phyloP scores from a whole-genome alignment of 1,140 invertebrate species.

The Varroa destructor region DNA sequence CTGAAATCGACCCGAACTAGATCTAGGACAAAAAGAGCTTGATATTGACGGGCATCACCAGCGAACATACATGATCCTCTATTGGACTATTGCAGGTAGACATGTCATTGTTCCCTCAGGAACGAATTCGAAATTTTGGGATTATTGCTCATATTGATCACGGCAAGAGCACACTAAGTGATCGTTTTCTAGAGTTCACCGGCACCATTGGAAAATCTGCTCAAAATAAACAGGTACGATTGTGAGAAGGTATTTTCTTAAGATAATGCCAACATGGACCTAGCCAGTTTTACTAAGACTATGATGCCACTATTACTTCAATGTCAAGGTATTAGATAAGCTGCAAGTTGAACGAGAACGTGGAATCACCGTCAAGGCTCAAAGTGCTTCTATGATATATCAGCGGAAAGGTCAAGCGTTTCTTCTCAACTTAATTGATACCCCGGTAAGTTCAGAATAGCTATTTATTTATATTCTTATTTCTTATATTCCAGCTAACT shows the following conservation, averaged over 20 bases:
- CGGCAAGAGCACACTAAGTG: conserved; percentile 40
- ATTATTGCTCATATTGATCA: conserved; percentile 41
- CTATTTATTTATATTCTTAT: conserved; percentile 14
- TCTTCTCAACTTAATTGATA: conserved; percentile 93
- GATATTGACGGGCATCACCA: too few relatives aligned
- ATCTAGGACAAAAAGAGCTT: too few relatives aligned
- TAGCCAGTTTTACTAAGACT: too few relatives aligned
- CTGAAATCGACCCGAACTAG: too few relatives aligned
- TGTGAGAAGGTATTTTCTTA: neutral
- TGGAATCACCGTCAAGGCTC: conserved; percentile 96
- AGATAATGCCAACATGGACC: too few relatives aligned
- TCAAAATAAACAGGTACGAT: conserved; percentile 18
- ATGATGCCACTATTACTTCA: conserved; percentile 35
- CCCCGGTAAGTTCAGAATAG: conserved; percentile 49
- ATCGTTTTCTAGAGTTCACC: conserved; percentile 38
- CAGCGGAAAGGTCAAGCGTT: conserved; percentile 48
- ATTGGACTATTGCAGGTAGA: conserved; percentile 28
- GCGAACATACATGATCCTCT: too few relatives aligned
- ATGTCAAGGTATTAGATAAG: conserved; percentile 73
- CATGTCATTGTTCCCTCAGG: conserved; percentile 31
- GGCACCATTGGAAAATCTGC: conserved; percentile 31
- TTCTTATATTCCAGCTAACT: conserved; percentile 26
- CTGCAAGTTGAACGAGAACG: conserved; percentile 77
- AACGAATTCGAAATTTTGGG: conserved; percentile 38
- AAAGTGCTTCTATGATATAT: conserved; percentile 79